Base-by-base conservation (phyloP, 2,797 vertebrate genomes). In the Chrysocyon brachyurus region DNA sequence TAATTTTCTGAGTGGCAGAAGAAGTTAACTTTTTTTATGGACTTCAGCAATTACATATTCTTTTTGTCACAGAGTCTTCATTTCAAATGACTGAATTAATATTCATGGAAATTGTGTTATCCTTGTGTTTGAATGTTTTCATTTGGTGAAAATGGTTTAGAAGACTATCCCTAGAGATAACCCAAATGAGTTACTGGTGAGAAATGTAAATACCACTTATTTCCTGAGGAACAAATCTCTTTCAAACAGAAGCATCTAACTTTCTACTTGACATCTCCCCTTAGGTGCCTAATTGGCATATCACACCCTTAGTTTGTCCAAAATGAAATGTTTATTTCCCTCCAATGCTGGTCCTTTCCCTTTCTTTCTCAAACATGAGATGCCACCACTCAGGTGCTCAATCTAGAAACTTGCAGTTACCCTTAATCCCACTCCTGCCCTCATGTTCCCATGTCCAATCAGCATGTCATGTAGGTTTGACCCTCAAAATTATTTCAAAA, bases 111-210 rank as follows among this genome's bases (percentile, higher is more conserved):
- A 77, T 26, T 24, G 7, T 75, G 21, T 56, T 72, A 36, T 88
- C 95, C 36, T 63, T 88, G 28, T 85, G 1, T 63, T 89, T 89
- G 56, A 91, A 49, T 85, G 46, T 56, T 70, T 95, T 77, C 24
- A 57, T 82, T 86, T 57, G 89, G 46, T 56, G n/a, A 31, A 82
- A 89, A 70, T 95, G 61, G 57, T 95, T 83, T 87, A 14, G 33
- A 81, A 79, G 52, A 68, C 21, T 56, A 19, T 72, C 68, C 36
- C 46, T 64, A 82, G 28, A 63, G 64, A 63, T 59, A 54, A 75
- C 14, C 36, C 56, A 93, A 54, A 72, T 87, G 72, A 73, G 14
- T 81, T 89, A 59, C 66, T 94, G 19, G 21, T 75, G 31, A 91
- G 31, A 94, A 86, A 46, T 82, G 59, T 54, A 72, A 87, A 90